Evolutionary conservation across 2,113 vertebrate genomes (phyloP), one percentile per base, ranked within the genome.

Genomic region (Paralichthys olivaceus): DNA sequence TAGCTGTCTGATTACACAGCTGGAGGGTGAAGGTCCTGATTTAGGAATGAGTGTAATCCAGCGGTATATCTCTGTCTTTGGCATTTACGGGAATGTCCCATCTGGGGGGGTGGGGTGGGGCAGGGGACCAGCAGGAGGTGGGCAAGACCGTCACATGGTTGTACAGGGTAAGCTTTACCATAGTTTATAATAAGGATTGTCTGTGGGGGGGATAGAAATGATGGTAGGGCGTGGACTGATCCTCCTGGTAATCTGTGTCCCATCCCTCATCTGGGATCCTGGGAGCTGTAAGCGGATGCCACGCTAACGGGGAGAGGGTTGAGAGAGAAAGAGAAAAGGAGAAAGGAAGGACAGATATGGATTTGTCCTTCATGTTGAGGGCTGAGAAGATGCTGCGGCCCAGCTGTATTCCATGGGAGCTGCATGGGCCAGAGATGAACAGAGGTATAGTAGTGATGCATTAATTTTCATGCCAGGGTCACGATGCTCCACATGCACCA

Each of bases 361-460:
- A 88, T 43, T 69, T 84, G 59, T 71, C 82, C 3, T 75, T 80
- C n/a, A 4, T 74, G 61, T 65, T 77, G 66, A 83, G 60, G 25
- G 47, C 71, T 49, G 84, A 85, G 69, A 74, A 72, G 84, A 84
- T 86, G 81, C 49, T 78, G 64, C 71, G 82, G 28, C 86, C 92
- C 29, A 82, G 84, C 77, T 92, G 91, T 49, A 72, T 90, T 65
- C 85, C 84, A 1, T 91, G 90, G 91, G 84, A 93, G 20, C 47
- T 81, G 70, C 67, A 75, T 2, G 73, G 69, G 26, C 51, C 75
- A 11, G 58, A 80, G 70, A 69, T 63, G 37, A 70, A 64, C 54
- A 47, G 68, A 87, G 93, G 91, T 91, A 89, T 75, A 56, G 25
- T 71, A 75, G 73, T 23, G 25, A 20, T 54, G n/a, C 49, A 54